These are phyloP conservation scores for Nomia melanderi DNA, from an alignment of 1,140 invertebrate genomes.

Conservation along the genomic window DNA sequence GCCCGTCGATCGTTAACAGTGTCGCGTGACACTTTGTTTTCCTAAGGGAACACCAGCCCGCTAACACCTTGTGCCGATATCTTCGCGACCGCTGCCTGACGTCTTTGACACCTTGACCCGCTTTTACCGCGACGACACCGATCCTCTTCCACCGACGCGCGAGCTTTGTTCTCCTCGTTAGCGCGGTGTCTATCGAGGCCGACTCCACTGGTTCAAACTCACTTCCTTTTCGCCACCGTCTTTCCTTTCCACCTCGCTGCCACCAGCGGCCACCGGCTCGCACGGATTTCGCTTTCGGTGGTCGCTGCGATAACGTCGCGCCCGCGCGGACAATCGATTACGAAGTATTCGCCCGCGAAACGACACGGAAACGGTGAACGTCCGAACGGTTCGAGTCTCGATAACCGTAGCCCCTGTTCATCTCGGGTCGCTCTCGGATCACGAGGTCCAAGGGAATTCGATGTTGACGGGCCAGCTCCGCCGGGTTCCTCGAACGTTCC, in stretches of 20 bases:
- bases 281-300: not conserved
- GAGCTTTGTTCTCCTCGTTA: constrained; percentile 52
- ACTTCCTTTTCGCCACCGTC: constrained; percentile 7
- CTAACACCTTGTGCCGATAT: constrained; percentile 66
- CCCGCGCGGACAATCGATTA: too few species aligned
- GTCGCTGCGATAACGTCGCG: not conserved
- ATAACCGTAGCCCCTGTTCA: not conserved
- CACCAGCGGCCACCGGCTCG: too few species aligned
- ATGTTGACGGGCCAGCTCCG: too few species aligned
- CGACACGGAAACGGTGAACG: not conserved
- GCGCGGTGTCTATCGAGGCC: constrained; percentile 13
- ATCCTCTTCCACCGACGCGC: constrained; percentile 4
- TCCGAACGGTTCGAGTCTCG: not conserved
- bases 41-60: constrained; percentile 6
- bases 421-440: not conserved
- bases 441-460: not conserved
- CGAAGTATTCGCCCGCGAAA: too few species aligned
- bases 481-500: too few species aligned
- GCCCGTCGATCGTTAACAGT: constrained; percentile 5
- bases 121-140: constrained; percentile 30
- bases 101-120: constrained; percentile 73
- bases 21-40: constrained; percentile 42
- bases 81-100: constrained; percentile 47
- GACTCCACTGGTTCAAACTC: constrained; percentile 8
- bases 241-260: not conserved